Evolutionary conservation across 1,140 invertebrate species (phyloP).

Genomic region (Matsumurasca onukii): DNA sequence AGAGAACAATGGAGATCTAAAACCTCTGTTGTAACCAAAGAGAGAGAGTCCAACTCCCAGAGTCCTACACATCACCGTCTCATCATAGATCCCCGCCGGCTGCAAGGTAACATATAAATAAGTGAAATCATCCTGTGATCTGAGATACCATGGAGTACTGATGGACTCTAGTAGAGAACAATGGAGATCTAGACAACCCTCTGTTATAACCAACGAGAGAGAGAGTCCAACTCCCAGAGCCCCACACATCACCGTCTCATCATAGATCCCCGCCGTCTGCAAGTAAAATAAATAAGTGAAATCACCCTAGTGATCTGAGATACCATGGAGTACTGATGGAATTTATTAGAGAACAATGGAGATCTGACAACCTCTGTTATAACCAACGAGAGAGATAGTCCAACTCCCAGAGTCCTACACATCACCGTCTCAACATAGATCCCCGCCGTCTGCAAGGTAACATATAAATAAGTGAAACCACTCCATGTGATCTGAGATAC

Average conservation of each 20-base stretch:
- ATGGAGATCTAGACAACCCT: no score
- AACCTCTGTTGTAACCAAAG: background rate
- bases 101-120: background rate
- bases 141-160: no score
- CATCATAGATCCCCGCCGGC: background rate
- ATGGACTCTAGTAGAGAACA: no score
- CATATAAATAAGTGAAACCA: background rate
- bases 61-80: constrained; percentile 12
- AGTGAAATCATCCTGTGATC: no score
- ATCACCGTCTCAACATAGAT: background rate
- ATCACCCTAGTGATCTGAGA: background rate
- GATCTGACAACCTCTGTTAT: background rate
- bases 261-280: background rate
- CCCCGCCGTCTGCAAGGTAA: background rate
- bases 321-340: background rate
- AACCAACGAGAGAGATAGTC: background rate
- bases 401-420: background rate
- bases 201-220: background rate
- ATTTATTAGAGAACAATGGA: background rate
- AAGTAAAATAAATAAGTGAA: background rate
- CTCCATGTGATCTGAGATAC: no score
- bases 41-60: background rate
- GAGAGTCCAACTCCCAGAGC: background rate
- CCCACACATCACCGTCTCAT: constrained; percentile 7
- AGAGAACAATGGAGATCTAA: no score